Evolutionary conservation across 1,140 invertebrate genomes (phyloP).

Genomic region (Geopemphigus sp.): DNA sequence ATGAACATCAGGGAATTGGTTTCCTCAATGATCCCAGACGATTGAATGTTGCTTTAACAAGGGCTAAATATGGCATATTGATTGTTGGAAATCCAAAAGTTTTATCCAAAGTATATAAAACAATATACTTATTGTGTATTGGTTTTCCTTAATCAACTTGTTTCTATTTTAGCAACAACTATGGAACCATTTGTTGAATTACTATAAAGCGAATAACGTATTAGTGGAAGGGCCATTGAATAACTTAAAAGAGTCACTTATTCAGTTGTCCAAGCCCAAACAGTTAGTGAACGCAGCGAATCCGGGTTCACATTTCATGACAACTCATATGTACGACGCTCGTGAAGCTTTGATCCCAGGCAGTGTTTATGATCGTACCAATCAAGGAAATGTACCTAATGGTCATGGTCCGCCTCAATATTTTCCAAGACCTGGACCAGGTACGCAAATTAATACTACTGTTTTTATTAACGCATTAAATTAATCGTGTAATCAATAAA

Average conservation of each 20-base stretch:
- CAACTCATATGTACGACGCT: conserved; percentile 89
- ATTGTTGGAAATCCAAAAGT: conserved; percentile 99
- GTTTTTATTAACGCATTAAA: not conserved
- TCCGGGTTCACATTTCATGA: conserved; percentile 96
- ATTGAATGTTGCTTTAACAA: conserved; percentile 95
- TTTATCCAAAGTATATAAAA: conserved; percentile 71
- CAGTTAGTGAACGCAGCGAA: conserved; percentile 91
- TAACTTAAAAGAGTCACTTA: conserved; percentile 94
- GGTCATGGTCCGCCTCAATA: conserved; percentile 33
- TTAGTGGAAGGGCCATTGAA: conserved; percentile 97
- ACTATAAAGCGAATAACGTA: conserved; percentile 97
- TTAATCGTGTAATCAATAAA: not conserved
- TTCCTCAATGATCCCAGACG: conserved; percentile 97
- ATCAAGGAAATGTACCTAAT: conserved; percentile 47
- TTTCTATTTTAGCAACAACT: conserved; percentile 66
- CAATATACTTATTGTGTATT: not conserved
- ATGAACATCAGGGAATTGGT: conserved; percentile 87
- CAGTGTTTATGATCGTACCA: conserved; percentile 70
- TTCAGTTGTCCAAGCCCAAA: conserved; percentile 96
- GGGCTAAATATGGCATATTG: conserved; percentile 97
- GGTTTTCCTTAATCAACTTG: not conserved
- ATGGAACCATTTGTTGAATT: conserved; percentile 97
- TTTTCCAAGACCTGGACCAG: conserved; percentile 36
- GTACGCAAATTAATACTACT: not conserved
- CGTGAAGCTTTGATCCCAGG: conserved; percentile 86